A percentile compares a stretch with the other conserved stretches of the same genome.
Conservation (phyloP, 1,140 invertebrate genomes). For the Pogonomyrmex barbatus region DNA sequence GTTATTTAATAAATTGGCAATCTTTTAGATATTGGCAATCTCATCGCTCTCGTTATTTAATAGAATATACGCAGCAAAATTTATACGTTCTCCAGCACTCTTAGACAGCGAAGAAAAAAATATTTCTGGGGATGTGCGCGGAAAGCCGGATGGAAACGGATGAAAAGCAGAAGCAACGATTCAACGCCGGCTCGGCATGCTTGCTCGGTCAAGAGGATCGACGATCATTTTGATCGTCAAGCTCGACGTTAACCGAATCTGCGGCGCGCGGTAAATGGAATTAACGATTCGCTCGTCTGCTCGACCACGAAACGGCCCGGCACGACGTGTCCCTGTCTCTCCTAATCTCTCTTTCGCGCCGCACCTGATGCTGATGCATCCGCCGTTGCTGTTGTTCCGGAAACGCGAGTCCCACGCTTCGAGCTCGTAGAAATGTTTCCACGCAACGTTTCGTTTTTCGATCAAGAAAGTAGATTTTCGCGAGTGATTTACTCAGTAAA, state of each 20-base stretch:
- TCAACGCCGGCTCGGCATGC: conserved; percentile 23
- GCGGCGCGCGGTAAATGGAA: conserved; percentile 81
- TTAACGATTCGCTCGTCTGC: conserved; percentile 81
- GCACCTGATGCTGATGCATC: conserved; percentile 15
- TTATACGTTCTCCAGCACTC: background rate
- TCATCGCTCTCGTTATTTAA: background rate
- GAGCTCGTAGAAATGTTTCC: conserved; percentile 6
- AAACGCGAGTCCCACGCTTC: background rate
- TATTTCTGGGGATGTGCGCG: conserved; percentile 29
- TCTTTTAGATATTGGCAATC: no score
- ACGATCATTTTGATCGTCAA: conserved; percentile 83
- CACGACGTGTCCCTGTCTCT: conserved; percentile 66
- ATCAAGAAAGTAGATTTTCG: background rate
- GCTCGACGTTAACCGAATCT: conserved; percentile 83
- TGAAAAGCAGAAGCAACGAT: conserved; percentile 47
- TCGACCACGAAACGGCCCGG: conserved; percentile 59
- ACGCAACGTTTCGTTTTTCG: background rate
- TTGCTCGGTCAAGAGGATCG: conserved; percentile 61
- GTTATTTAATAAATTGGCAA: no score
- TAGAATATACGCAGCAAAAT: conserved; percentile 3
- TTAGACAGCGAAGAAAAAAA: conserved; percentile 14
- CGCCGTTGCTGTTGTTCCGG: conserved; percentile 7
- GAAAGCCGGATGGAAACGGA: conserved; percentile 7
- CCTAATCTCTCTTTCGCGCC: conserved; percentile 54
- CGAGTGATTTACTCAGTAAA: background rate